These are phyloP conservation scores for Napeogenes sylphis DNA, from an alignment of 2,888 invertebrate species.

Conservation along the genomic window DNA sequence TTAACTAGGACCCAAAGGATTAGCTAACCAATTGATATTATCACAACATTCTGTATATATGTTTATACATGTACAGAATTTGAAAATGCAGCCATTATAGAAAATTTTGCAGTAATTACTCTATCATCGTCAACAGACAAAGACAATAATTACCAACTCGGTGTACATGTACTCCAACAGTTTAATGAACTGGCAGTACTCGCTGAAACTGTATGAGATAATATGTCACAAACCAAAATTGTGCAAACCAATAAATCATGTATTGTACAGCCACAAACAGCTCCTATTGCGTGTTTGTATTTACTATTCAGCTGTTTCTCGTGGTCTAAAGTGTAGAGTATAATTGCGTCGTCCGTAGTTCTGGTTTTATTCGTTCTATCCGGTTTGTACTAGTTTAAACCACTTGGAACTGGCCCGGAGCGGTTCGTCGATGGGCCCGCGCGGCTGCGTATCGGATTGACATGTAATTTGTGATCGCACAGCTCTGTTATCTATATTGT, in stretches of 20 bases:
- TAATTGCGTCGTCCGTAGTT: conserved; percentile 37
- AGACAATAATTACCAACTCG: not conserved
- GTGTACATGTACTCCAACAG: conserved; percentile 3
- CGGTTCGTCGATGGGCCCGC: conserved; percentile 47
- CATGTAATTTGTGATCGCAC: conserved; percentile 57
- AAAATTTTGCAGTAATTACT: too few relatives aligned
- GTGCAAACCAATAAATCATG: conserved; percentile 19
- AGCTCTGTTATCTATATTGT: conserved; percentile 40
- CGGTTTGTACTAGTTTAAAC: conserved; percentile 34
- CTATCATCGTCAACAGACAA: not conserved
- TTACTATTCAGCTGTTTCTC: conserved; percentile 19
- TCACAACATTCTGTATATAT: not conserved
- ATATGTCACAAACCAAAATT: conserved; percentile 7
- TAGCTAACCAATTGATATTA: conserved; percentile 2
- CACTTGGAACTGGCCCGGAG: conserved; percentile 40
- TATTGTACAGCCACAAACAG: conserved; percentile 18
- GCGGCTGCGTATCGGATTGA: conserved; percentile 65
- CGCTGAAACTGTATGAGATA: conserved; percentile 8
- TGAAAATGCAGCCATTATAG: too few relatives aligned
- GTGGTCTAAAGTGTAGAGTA: conserved; percentile 22
- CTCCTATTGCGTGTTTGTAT: conserved; percentile 21
- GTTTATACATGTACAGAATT: not conserved
- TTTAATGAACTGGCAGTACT: conserved; percentile 12
- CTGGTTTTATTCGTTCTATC: conserved; percentile 41
- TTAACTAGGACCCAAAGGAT: conserved; percentile 14